Conservation (phyloP, 2,113 vertebrate genomes). For the Lota lota region DNA sequence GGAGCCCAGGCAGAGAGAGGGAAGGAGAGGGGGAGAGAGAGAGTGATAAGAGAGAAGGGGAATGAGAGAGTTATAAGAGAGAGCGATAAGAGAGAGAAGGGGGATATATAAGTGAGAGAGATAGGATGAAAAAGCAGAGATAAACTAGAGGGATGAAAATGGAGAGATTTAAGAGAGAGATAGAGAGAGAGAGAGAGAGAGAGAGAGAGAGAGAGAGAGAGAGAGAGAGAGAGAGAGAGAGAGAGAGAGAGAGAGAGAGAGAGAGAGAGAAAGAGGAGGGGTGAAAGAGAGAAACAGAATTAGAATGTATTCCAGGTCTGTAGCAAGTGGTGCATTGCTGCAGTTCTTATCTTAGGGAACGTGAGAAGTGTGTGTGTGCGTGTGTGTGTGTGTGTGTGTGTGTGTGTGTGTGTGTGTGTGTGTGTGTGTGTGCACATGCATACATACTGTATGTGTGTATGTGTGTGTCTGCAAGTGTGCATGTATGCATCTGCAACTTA, state of each 20-base stretch:
- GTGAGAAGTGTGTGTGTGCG: slow-evolving; percentile 35
- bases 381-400: neutral
- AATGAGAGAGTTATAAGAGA: neutral
- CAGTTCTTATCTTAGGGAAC: slow-evolving; percentile 53
- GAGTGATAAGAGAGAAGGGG: neutral
- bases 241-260: neutral
- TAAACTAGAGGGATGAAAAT: neutral
- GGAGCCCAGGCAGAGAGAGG: slow-evolving; percentile 27
- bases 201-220: too few relatives aligned
- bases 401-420: neutral
- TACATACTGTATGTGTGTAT: neutral
- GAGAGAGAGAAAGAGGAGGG: neutral
- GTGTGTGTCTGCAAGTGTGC: neutral
- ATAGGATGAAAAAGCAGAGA: too few relatives aligned
- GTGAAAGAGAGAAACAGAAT: slow-evolving; percentile 35
- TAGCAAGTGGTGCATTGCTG: slow-evolving; percentile 75
- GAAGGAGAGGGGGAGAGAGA: slow-evolving; percentile 3
- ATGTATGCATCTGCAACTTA: neutral
- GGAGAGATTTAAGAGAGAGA: neutral
- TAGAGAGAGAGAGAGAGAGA: neutral
- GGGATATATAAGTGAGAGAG: neutral
- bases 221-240: slow-evolving; percentile 4
- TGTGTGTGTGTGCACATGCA: neutral
- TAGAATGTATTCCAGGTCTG: slow-evolving; percentile 68
- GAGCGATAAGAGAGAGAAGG: neutral